Base-by-base conservation (phyloP, 2,888 invertebrate species). In the Stenurella melanura region DNA sequence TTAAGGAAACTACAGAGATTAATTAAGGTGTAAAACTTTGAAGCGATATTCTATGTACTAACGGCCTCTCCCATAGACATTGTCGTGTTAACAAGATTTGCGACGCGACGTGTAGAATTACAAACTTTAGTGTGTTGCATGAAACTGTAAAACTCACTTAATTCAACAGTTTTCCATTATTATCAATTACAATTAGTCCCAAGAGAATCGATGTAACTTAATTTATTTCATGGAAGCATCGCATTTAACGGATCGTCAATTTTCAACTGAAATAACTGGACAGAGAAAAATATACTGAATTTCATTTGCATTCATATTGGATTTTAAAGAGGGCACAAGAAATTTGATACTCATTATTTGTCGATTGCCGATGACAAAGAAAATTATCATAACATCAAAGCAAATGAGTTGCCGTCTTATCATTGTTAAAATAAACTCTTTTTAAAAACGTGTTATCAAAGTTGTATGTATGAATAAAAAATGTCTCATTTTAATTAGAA, bases 261-360 rank as follows among this genome's bases (percentile, higher is more conserved):
- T 63, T 64, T 21, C 19, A 38, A 50, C 38, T 64, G 42, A 50
- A 64, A 42, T 11, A 64, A 42, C 42, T 42, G 21, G 42, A 3
- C 42, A 19, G 64, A 12, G 19, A 42, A 19, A 64, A 38, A 64
- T 11, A 64, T 64, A 50, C 64, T 15, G 3, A 50, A 17, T 7
- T 34, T 34, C 30, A 34, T 34, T 34, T 34, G 30, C 30, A 34
- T 34, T 34, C 30, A 34, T 34, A 34, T 34, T 34, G 30, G 30
- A 34, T 6, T 34, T 6, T 34, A 34, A 34, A 34, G 9, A 34
- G 7, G 30, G 0, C 9, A 34, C 30, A 9, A 9, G 30, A 7
- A 34, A 34, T 7, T 34, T 34, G 30, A 34, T 34, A 34, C 7
- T 7, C 30, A 26, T 26, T 26, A 26, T 34, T 34, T 34, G 30